phyloP scores from a whole-genome alignment of 2,888 invertebrate genomes.

The Scaptomyza polygonia region DNA sequence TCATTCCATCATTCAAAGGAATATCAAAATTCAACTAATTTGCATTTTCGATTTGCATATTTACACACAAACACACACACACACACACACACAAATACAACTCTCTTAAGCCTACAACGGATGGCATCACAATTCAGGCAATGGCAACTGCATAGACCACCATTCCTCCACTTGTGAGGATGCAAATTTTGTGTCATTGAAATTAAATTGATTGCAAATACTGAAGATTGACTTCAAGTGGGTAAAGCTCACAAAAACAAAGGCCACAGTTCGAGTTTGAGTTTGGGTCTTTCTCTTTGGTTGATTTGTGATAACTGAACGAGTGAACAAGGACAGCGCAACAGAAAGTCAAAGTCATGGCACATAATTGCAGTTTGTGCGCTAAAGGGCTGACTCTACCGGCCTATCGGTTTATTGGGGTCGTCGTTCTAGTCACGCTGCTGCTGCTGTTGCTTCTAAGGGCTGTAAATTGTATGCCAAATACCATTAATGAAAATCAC shows the following conservation, averaged over 20 bases:
- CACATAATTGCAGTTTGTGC: slow-evolving; percentile 66
- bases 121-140: slow-evolving; percentile 7
- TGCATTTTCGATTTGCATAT: slow-evolving; percentile 78
- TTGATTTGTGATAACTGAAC: slow-evolving; percentile 59
- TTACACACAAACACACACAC: slow-evolving; percentile 57
- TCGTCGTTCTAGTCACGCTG: too few relatives aligned
- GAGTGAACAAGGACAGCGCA: background rate
- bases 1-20: slow-evolving; percentile 66
- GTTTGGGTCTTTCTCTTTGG: slow-evolving; percentile 15
- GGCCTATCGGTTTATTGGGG: background rate
- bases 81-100: background rate
- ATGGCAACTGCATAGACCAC: slow-evolving; percentile 29
- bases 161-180: slow-evolving; percentile 14
- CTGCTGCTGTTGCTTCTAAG: slow-evolving; percentile 5
- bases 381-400: slow-evolving; percentile 48
- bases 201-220: slow-evolving; percentile 80
- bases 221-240: slow-evolving; percentile 77
- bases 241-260: slow-evolving; percentile 48
- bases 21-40: slow-evolving; percentile 77
- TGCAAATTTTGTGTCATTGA: slow-evolving; percentile 75
- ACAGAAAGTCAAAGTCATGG: slow-evolving; percentile 53
- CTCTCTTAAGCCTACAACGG: slow-evolving; percentile 47
- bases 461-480: slow-evolving; percentile 62
- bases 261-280: slow-evolving; percentile 11
- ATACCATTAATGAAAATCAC: slow-evolving; percentile 75